Evolutionary conservation across 2,113 vertebrate genomes (phyloP).

Genomic region (Saimiri boliviensis): DNA sequence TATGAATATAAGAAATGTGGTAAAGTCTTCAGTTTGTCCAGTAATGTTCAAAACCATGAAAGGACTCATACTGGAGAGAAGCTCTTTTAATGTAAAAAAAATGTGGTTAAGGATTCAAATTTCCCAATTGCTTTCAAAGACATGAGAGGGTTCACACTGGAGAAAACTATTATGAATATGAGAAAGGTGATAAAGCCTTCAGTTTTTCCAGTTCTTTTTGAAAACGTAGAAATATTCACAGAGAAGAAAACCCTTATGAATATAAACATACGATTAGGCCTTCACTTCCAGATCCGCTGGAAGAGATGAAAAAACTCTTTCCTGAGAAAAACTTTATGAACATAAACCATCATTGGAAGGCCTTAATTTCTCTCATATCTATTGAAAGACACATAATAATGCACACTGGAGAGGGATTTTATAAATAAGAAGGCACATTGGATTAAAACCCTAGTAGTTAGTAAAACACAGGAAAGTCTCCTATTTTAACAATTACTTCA

Average conservation of each 20-base stretch:
- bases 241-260: neutral
- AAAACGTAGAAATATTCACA: neutral
- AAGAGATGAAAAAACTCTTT: neutral
- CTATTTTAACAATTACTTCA: neutral
- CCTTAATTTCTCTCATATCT: neutral
- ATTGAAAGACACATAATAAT: neutral
- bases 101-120: neutral
- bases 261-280: neutral
- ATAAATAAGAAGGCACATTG: neutral
- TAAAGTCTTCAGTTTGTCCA: neutral
- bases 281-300: neutral
- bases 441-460: neutral
- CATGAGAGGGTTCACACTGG: neutral
- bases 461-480: neutral
- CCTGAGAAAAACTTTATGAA: neutral
- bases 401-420: neutral
- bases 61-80: neutral
- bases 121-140: neutral
- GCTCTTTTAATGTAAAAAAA: neutral
- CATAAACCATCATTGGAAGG: neutral
- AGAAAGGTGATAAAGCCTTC: neutral
- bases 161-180: neutral
- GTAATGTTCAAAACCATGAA: neutral
- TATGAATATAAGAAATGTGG: neutral
- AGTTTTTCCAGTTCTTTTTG: neutral